Base-by-base conservation (phyloP, 2,797 vertebrate species). In the Nannoperca australis region DNA sequence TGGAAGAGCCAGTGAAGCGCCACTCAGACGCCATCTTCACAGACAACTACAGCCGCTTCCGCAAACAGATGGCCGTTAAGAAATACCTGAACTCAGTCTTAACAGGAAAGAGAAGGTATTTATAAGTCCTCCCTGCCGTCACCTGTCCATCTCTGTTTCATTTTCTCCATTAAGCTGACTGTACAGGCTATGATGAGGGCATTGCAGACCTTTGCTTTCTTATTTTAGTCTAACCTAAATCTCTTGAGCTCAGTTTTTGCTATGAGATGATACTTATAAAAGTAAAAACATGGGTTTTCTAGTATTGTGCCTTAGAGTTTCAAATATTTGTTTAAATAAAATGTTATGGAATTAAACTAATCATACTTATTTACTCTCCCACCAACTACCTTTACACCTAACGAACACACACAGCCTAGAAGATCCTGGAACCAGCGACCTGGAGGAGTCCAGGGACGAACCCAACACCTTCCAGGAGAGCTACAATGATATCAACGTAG, bases 11-110 rank as follows among this genome's bases (percentile, higher is more conserved):
- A 32, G 94, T 96, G 78, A 99, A 99, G 89, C 97, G 98, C 36
- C 98, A 99, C 87, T 97, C 97, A 34, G 98, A 99, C 2, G 97
- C 97, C 24, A 95, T 99, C 89, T 99, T 99, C 78, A 99, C 98
- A 18, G 97, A 99, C 95, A 98, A 97, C 91, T 99, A 99, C 91
- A 98, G 97, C 70, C 97, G 98, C 82, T 97, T 98, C 83, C 95
- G 97, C 81, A 99, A 99, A 92, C 97, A 98, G 93, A 98, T 98
- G 97, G 97, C 97, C 2, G 95, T 97, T 79, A 98, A 97, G 94
- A 99, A 99, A 87, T 99, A 98, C 83, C 92, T 99, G 89, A 97
- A 97, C 85, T 97, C 97, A 38, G 95, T 99, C 81, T 88, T 99
- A 85, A 96, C 97, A 73, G 97, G 97, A 65, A 98, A 98, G 88